phyloP scores from a whole-genome alignment of 2,113 vertebrate species.

The Neolamprologus falcicula region DNA sequence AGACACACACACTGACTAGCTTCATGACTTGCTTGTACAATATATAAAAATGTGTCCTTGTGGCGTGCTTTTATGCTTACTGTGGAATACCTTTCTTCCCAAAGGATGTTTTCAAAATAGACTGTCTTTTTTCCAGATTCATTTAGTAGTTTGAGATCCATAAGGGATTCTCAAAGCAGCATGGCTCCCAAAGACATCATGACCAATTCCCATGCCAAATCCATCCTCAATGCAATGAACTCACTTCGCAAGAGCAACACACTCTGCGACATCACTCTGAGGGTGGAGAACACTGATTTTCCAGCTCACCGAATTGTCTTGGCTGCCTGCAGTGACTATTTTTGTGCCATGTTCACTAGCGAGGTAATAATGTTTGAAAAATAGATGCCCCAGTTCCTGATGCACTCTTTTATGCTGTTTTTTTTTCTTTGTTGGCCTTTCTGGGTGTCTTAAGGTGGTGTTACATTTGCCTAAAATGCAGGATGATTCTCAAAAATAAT shows the following conservation, averaged over 20 bases:
- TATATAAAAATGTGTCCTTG: neutral
- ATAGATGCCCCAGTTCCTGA: neutral
- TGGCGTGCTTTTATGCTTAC: neutral
- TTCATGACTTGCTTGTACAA: neutral
- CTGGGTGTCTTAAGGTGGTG: neutral
- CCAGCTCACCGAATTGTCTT: slow-evolving; percentile 95
- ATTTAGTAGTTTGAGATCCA: slow-evolving; percentile 31
- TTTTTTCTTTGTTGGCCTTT: neutral
- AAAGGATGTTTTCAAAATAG: neutral
- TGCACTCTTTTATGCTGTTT: neutral
- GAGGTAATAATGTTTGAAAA: slow-evolving; percentile 75
- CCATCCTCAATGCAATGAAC: slow-evolving; percentile 98
- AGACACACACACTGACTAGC: neutral
- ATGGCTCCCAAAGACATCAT: slow-evolving; percentile 99
- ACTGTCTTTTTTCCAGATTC: slow-evolving; percentile 18
- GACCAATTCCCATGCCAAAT: slow-evolving; percentile 98
- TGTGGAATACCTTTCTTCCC: neutral
- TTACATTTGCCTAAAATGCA: neutral
- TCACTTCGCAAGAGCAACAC: slow-evolving; percentile 94
- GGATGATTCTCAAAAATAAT: neutral
- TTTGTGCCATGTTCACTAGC: slow-evolving; percentile 99
- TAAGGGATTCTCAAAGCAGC: slow-evolving; percentile 48
- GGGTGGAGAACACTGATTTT: slow-evolving; percentile 91
- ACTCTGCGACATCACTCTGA: slow-evolving; percentile 93
- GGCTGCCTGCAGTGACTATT: slow-evolving; percentile 97